Conservation (phyloP, 2,888 invertebrate species). For the Petrophora chlorosata region DNA sequence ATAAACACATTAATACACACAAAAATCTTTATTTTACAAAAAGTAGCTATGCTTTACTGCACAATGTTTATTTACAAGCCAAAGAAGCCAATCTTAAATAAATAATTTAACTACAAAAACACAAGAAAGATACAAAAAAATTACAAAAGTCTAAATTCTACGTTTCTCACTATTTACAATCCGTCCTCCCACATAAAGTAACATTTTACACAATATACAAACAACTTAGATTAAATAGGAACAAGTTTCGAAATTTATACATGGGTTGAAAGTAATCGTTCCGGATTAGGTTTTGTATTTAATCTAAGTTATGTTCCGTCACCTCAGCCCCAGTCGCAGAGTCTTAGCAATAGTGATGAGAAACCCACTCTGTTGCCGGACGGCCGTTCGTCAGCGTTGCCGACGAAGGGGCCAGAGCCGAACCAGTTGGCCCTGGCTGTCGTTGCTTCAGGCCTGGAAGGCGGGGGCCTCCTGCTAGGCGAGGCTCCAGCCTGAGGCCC, state of each 20-base stretch:
- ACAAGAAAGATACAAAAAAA: constrained; percentile 38
- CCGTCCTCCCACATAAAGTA: constrained; percentile 40
- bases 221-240: constrained; percentile 72
- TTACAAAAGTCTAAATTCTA: constrained; percentile 38
- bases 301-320: constrained; percentile 68
- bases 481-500: constrained; percentile 57
- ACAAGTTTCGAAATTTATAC: constrained; percentile 43
- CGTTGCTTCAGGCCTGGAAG: constrained; percentile 57
- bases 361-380: constrained; percentile 79
- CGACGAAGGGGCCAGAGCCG: constrained; percentile 79
- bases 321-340: constrained; percentile 79
- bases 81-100: constrained; percentile 61
- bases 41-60: constrained; percentile 51
- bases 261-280: constrained; percentile 35
- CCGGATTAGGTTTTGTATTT: constrained; percentile 51
- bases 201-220: constrained; percentile 51
- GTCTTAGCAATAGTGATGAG: constrained; percentile 71
- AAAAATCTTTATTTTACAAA: constrained; percentile 53
- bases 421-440: constrained; percentile 72
- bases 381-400: constrained; percentile 73
- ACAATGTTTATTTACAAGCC: constrained; percentile 64
- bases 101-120: constrained; percentile 59
- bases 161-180: constrained; percentile 56
- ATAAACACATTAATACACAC: constrained; percentile 41
- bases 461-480: constrained; percentile 42